Base-by-base conservation (phyloP, 2,888 invertebrate genomes). In the Griposia aprilina region DNA sequence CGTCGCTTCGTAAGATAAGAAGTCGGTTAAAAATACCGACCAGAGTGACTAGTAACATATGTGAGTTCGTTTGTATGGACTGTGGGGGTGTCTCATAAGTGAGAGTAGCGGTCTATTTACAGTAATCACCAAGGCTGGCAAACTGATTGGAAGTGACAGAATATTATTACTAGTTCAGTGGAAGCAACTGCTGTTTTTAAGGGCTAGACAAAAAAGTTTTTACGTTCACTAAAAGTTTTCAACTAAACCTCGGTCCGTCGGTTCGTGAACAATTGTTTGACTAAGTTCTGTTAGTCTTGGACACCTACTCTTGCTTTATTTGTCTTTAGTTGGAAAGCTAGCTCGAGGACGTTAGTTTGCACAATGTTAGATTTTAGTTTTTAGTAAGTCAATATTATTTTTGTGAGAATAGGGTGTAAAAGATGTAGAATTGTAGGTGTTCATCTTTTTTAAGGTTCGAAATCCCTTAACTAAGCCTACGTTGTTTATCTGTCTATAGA, bases 261-360 rank as follows among this genome's bases (percentile, higher is more conserved):
- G 36, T 17, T 63, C 17, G 62, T 23, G n/a, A 45, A 63, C 57
- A 63, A 76, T 55, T 68, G 45, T 41, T 76, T 50, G 8, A 20
- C 62, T 17, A 50, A 26, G 41, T 68, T 59, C 15, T 82, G 77
- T 80, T 76, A 50, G 68, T 65, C 68, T 82, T 76, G 10, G 62
- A 57, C 30, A 66, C 41, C n/a, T 26, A 59, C 63, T 36, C 30
- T 67, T 13, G 59, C 52, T 59, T 41, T 50, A 82, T 68, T 76
- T 76, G 41, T 45, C 10, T 68, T 59, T 50, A 63, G 62, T 57
- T 63, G 0, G 30, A 17, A 62, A 70, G 23, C 17, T 55, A 1
- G 3, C 17, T 30, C 11, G 30, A 5, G 23, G n/a, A 48, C 2
- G 23, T 65, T 30, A 15, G 50, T 68, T 66, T 59, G 17, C 30